These are phyloP conservation scores for Clarias macrocephalus DNA, from an alignment of 2,113 vertebrate genomes.

Conservation along the genomic window DNA sequence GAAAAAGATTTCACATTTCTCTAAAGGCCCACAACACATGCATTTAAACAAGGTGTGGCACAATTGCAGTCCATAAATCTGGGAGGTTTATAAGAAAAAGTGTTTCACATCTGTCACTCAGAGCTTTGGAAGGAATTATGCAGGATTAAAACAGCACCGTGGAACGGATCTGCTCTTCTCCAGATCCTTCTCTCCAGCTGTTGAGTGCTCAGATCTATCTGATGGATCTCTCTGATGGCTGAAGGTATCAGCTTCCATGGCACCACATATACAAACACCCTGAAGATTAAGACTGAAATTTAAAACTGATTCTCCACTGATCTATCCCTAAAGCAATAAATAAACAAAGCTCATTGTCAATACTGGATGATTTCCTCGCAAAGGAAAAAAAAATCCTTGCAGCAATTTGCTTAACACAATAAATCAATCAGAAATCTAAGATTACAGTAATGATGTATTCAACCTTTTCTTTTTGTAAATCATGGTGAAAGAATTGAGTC, in stretches of 20 bases:
- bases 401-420: constrained; percentile 14
- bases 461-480: neutral
- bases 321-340: constrained; percentile 74
- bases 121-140: constrained; percentile 70
- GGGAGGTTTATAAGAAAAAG: constrained; percentile 56
- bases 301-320: constrained; percentile 65
- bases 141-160: constrained; percentile 67
- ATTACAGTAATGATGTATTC: constrained; percentile 6
- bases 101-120: constrained; percentile 70
- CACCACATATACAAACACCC: constrained; percentile 72
- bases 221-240: constrained; percentile 71
- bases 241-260: constrained; percentile 76
- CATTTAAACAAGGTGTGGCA: constrained; percentile 15
- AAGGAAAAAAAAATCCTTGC: constrained; percentile 1
- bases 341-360: constrained; percentile 65
- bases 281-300: constrained; percentile 69
- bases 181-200: constrained; percentile 71
- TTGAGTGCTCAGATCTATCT: constrained; percentile 69
- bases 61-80: constrained; percentile 37
- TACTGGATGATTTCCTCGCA: constrained; percentile 27
- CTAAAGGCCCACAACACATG: constrained; percentile 6
- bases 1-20: constrained; percentile 37
- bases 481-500: neutral
- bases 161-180: constrained; percentile 62
- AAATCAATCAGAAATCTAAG: constrained; percentile 1